Conservation (phyloP, 2,113 vertebrate genomes). For the Lynx canadensis region DNA sequence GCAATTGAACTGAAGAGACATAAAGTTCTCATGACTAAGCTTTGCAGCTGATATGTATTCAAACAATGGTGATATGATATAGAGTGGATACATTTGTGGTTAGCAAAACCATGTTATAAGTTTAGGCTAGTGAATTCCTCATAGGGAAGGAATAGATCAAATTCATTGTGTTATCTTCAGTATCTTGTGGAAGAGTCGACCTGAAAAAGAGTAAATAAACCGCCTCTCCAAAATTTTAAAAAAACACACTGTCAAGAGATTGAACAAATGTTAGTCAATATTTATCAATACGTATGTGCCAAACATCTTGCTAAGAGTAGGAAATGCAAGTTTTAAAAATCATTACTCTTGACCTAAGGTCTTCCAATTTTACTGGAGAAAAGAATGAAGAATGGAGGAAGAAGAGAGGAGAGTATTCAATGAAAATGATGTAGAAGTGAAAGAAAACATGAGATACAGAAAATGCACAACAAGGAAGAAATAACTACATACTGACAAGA, state of each 20-base stretch:
- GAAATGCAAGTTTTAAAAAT: not conserved
- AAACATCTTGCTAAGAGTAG: not conserved
- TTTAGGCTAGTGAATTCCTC: not conserved
- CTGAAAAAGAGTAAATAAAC: not conserved
- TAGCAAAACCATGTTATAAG: not conserved
- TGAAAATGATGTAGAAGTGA: not conserved
- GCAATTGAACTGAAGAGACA: not conserved
- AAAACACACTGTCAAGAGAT: not conserved
- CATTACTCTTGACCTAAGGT: not conserved
- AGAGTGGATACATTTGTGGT: not conserved
- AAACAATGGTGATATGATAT: not conserved
- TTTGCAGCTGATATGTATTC: not conserved
- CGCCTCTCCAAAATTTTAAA: not conserved
- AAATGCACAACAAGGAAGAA: not conserved
- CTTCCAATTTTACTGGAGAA: not conserved
- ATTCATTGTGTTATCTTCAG: not conserved
- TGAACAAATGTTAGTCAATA: not conserved
- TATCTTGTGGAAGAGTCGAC: not conserved
- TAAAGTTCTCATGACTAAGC: not conserved
- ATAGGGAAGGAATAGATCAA: not conserved
- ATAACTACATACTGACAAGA: not conserved
- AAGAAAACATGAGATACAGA: not conserved
- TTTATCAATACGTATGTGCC: not conserved
- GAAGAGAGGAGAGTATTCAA: not conserved
- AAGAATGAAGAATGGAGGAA: not conserved